Base-by-base conservation (phyloP, 2,113 vertebrate species). In the human region DNA sequence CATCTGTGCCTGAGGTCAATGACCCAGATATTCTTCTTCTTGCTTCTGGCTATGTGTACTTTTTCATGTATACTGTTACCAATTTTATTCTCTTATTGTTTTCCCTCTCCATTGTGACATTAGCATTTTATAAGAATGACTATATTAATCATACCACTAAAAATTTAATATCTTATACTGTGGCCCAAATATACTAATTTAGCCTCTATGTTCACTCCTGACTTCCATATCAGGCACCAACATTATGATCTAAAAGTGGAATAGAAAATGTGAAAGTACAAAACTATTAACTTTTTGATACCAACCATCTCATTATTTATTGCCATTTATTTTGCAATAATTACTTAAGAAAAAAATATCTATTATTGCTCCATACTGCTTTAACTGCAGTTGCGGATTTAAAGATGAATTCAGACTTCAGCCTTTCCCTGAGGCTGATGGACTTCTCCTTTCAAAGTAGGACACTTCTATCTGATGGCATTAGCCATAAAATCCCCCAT, bases 401-500 rank as follows among this genome's bases (percentile, higher is more conserved):
- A 98, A 95, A 98, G 98, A 98, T 0, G 0, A 98, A 98, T 99
- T 98, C 98, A 97, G 97, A 97, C 97, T 98, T 98, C 97, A 98
- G 96, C 97, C 97, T 98, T 98, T 98, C 98, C 99, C 98, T 97
- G 97, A 94, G 98, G 98, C 98, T 98, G 98, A 98, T 98, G 98
- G 98, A 98, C 99, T 98, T 98, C 98, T 99, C 98, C 95, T 98
- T 99, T 99, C 98, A 99, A 99, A 99, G 98, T 98, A 98, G 98
- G 98, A 98, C 99, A 98, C 98, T 98, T 99, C 98, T 99, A 98
- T 99, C 99, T 99, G 98, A 99, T 99, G 98, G 98, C 98, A 98
- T 99, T 99, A 99, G 98, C 99, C 98, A 99, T 99, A 98, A 99
- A 99, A 99, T 98, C 98, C 98, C 98, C 98, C 98, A 99, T 99